A percentile compares a stretch with the other conserved stretches of the same genome.
Conservation (phyloP, 2,113 vertebrate species). For the Trinectes maculatus region DNA sequence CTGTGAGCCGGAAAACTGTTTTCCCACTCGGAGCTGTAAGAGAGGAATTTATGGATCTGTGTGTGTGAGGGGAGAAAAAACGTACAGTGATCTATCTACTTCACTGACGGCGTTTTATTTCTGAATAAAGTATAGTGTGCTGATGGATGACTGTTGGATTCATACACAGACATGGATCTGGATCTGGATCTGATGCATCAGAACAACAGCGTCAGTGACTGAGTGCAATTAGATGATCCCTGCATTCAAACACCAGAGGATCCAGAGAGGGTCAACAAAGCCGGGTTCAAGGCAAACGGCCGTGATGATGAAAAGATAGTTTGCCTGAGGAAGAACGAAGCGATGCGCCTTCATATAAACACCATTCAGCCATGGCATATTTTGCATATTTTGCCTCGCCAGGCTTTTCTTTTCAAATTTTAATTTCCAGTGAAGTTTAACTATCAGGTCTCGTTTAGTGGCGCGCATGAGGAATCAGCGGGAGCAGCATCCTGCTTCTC, state of each 20-base stretch:
- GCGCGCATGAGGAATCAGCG: conserved; percentile 37
- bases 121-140: too few species aligned
- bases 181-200: too few species aligned
- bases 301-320: conserved; percentile 18
- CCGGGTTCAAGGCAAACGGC: too few species aligned
- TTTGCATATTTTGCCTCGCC: background rate
- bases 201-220: too few species aligned
- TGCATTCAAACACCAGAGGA: conserved; percentile 17
- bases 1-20: background rate
- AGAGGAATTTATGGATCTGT: too few species aligned
- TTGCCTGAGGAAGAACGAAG: background rate
- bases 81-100: too few species aligned
- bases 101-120: too few species aligned
- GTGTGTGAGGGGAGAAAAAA: too few species aligned
- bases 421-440: conserved; percentile 38
- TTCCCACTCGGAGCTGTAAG: background rate
- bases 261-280: conserved; percentile 17
- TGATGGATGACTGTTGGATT: background rate
- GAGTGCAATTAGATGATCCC: too few species aligned
- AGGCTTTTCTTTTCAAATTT: conserved; percentile 27
- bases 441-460: conserved; percentile 25
- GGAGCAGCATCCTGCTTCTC: conserved; percentile 42
- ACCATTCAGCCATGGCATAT: conserved; percentile 4
- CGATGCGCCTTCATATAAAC: conserved; percentile 6
- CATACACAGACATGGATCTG: background rate